Base-by-base conservation (phyloP, 2,113 vertebrate genomes). In the Hemibagrus wyckioides region DNA sequence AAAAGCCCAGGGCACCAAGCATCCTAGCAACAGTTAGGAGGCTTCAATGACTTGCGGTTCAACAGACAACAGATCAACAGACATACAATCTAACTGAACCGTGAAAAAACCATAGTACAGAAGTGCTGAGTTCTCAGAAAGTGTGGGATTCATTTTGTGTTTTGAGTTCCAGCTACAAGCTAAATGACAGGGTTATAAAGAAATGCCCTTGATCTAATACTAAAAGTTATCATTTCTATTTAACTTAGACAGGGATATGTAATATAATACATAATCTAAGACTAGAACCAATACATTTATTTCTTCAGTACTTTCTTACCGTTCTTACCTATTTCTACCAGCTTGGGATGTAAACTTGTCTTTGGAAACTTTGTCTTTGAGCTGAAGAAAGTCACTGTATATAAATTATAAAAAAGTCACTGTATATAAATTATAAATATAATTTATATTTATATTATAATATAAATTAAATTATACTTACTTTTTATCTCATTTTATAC, bases 1-100 rank as follows among this genome's bases (percentile, higher is more conserved):
- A 82, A 87, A 88, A 88, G 89, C 87, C 84, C 57, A 8, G 36
- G 15, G 54, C 75, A 81, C 56, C 36, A 71, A n/a, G 82, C 82
- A 85, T 85, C 89, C 87, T 86, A 87, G 87, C 85, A 90, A 88
- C 89, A 77, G 50, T 71, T 84, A 71, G 21, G 28, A 41, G 14
- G 82, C 63, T 84, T 86, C 85, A 83, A 63, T 84, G 48, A 88
- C 83, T 79, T 65, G 36, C 44, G 54, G n/a, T 67, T 83, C 56
- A 67, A 63, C 5, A 23, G 36, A 36, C 50, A 80, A 36, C 52
- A 80, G 44, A 50, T 77, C 44, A 52, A 52, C 44, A 30, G 79
- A 57, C 54, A 13, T 57, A 14, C 7, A 25, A 23, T 57, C 33
- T 15, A 39, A 19, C 33, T 57, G 19, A 36, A 14, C 17, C 15